phyloP scores from a whole-genome alignment of 2,113 vertebrate species.

The Tenrec ecaudatus region DNA sequence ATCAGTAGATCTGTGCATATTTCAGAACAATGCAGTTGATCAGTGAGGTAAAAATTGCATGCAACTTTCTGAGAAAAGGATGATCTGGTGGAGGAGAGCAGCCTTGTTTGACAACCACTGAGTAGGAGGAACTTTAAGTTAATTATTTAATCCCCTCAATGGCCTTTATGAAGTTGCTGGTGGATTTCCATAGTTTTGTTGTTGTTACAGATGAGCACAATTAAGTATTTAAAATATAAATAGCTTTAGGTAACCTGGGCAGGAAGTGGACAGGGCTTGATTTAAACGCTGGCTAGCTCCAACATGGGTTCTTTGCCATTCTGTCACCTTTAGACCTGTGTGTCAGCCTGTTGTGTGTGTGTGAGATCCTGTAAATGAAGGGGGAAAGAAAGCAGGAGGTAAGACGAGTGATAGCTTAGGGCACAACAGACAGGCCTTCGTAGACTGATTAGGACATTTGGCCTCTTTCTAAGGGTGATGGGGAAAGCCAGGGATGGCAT shows the following conservation, averaged over 20 bases:
- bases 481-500: background rate
- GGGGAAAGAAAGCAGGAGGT: too few species aligned
- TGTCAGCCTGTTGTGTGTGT: background rate
- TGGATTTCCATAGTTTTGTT: background rate
- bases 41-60: background rate
- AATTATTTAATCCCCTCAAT: background rate
- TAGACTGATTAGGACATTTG: background rate
- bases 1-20: background rate
- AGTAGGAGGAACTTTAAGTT: background rate
- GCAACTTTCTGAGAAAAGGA: background rate
- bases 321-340: background rate
- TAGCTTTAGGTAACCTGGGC: background rate
- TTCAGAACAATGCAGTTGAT: background rate
- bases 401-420: background rate
- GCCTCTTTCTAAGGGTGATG: background rate
- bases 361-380: background rate
- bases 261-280: background rate
- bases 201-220: constrained; percentile 8
- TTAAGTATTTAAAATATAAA: constrained; percentile 15
- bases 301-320: background rate
- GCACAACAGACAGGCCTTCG: too few species aligned
- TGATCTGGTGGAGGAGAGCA: background rate
- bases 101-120: background rate
- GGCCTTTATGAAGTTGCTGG: background rate
- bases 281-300: background rate